These are phyloP conservation scores for Hafferia zeledoni DNA, from an alignment of 2,797 vertebrate genomes.

Conservation along the genomic window DNA sequence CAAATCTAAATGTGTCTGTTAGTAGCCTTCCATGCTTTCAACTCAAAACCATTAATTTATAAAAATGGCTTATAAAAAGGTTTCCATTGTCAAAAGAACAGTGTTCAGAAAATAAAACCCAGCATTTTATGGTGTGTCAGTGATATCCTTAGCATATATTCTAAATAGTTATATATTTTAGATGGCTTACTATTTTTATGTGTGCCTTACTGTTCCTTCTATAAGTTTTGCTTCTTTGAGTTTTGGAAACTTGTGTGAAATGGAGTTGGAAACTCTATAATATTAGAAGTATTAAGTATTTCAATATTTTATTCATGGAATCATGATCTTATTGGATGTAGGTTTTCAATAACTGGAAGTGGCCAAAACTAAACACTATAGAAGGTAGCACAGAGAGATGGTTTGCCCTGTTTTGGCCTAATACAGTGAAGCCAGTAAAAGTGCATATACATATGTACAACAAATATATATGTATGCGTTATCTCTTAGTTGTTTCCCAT, in stretches of 20 bases:
- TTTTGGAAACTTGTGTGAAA: neutral
- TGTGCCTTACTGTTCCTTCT: neutral
- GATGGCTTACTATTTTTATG: neutral
- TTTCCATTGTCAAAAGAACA: neutral
- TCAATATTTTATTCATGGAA: neutral
- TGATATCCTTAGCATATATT: neutral
- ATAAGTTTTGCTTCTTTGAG: neutral
- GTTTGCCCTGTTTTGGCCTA: neutral
- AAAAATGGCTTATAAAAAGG: neutral
- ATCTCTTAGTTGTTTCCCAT: neutral
- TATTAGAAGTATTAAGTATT: neutral
- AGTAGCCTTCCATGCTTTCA: accelerated
- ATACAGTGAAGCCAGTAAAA: neutral
- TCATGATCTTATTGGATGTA: neutral
- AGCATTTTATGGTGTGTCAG: neutral
- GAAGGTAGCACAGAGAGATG: neutral
- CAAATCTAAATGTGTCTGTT: neutral
- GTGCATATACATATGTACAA: neutral
- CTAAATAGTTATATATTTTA: neutral
- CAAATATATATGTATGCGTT: neutral
- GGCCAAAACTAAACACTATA: neutral
- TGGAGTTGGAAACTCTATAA: neutral
- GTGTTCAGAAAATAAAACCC: neutral
- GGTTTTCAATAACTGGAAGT: neutral
- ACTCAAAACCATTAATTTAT: neutral